Evolutionary conservation across 2,797 vertebrate genomes (phyloP).

Genomic region (Enteromius viviparus): DNA sequence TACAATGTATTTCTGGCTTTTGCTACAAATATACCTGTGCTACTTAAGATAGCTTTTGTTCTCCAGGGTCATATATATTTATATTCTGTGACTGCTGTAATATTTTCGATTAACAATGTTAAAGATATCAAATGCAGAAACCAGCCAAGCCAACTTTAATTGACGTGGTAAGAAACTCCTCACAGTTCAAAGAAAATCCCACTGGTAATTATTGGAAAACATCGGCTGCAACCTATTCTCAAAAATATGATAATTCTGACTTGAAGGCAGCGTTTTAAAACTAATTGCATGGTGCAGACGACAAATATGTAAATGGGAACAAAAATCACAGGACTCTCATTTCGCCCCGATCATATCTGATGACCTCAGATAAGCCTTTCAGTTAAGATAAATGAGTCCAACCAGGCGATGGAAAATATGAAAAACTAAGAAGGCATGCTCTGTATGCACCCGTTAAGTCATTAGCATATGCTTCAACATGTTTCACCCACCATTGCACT

Average conservation of each 20-base stretch:
- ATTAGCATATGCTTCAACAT: constrained; percentile 32
- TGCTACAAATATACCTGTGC: too few species aligned
- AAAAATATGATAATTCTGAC: constrained; percentile 17
- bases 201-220: not conserved
- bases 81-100: constrained; percentile 35
- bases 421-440: constrained; percentile 4
- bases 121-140: constrained; percentile 28
- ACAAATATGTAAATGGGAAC: not conserved
- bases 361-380: not conserved
- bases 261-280: constrained; percentile 6
- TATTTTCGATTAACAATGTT: constrained; percentile 49
- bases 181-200: not conserved
- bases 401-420: not conserved
- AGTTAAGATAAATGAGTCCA: not conserved
- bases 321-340: constrained; percentile 8
- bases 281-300: not conserved
- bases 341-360: not conserved
- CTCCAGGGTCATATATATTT: not conserved
- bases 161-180: not conserved
- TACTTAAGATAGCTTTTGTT: too few species aligned
- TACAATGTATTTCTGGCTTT: too few species aligned
- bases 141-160: not conserved
- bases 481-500: constrained; percentile 18
- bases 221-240: not conserved
- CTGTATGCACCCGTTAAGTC: not conserved